Base-by-base conservation (phyloP, 2,113 vertebrate species). In the Megaceryle maxima region DNA sequence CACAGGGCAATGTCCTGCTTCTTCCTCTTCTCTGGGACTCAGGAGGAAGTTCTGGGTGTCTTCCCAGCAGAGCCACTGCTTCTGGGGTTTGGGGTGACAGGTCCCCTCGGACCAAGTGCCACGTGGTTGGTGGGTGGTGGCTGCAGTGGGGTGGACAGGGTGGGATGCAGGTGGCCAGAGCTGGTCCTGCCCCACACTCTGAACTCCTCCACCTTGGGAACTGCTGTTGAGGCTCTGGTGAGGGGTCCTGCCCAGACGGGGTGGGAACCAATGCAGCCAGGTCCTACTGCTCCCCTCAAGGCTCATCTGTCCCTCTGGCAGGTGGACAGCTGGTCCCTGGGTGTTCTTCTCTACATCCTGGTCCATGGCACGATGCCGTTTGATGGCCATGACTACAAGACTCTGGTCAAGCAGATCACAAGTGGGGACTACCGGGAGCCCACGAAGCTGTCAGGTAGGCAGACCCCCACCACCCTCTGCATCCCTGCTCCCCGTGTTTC, bases 291-390 rank as follows among this genome's bases (percentile, higher is more conserved):
- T 55, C 60, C 26, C 12, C 72, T 64, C 10, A 64, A 95, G 5
- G 57, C 46, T 51, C 12, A 0, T 46, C 31, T 55, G 13, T 66
- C 44, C 80, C 29, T 64, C 14, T 93, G 97, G 4, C 98, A 99
- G 98, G 99, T 99, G 95, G 99, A 99, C 97, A 99, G 99, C 92
- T 99, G 99, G 99, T 99, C 99, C 55, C 98, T 99, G 43, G 99
- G 99, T 0, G 99, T 99, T 22, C 98, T 99, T 9, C 98, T 99
- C 29, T 99, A 99, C 95, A 98, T 99, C 15, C 96, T 99, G 97
- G 98, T 99, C 48, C 99, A 99, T 0, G 99, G 99, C 74, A 98
- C 98, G 3, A 99, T 99, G 99, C 99, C 99, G 0, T 99, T 99
- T 4, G 99, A 99, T 1, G 99, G 99, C 48, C 98, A 98, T 1